phyloP scores from a whole-genome alignment of 2,113 vertebrate genomes.

The Herpailurus yagouaroundi region DNA sequence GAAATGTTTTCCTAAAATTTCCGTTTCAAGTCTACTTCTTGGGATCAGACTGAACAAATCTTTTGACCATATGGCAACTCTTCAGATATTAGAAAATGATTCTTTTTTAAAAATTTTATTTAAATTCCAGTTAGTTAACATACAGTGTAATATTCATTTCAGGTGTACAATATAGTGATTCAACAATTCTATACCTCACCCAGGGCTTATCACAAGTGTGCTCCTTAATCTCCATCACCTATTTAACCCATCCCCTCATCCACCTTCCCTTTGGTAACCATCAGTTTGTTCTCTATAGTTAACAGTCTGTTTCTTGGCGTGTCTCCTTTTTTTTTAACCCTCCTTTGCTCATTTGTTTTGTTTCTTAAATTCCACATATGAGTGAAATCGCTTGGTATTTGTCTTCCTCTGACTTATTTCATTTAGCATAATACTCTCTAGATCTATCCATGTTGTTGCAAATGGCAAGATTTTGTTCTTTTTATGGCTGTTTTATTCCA shows the following conservation, averaged over 20 bases:
- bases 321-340: not conserved
- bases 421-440: not conserved
- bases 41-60: not conserved
- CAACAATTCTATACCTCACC: not conserved
- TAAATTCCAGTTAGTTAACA: not conserved
- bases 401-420: not conserved
- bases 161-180: not conserved
- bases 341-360: not conserved
- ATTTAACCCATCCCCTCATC: not conserved
- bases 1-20: not conserved
- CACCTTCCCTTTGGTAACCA: not conserved
- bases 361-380: not conserved
- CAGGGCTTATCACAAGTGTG: not conserved
- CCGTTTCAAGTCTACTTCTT: not conserved
- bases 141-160: not conserved
- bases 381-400: not conserved
- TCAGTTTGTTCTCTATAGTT: not conserved
- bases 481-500: not conserved
- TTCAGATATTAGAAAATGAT: not conserved
- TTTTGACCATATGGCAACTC: not conserved
- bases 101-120: not conserved
- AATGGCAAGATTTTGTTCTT: not conserved
- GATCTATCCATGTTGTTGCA: not conserved
- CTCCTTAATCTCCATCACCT: not conserved
- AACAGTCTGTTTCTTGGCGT: not conserved